These are phyloP conservation scores for Cichlasoma orientale DNA, from an alignment of 2,797 vertebrate species.

Conservation along the genomic window DNA sequence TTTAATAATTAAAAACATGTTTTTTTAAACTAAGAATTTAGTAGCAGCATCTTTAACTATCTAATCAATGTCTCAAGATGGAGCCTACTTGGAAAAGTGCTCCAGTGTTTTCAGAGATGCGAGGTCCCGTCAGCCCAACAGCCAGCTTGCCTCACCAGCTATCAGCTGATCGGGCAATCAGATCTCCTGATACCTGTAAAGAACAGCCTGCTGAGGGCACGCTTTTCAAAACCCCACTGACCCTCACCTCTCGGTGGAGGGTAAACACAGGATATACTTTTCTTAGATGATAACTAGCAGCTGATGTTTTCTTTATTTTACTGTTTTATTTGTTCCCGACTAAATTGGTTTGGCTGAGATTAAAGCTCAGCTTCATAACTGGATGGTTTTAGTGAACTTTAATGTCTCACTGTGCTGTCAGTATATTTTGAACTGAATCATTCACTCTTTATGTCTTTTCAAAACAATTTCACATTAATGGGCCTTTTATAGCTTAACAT, in stretches of 20 bases:
- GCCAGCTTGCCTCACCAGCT: rapidly evolving
- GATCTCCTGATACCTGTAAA: neutral
- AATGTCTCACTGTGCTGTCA: neutral
- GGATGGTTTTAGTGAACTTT: neutral
- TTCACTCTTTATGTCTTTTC: neutral
- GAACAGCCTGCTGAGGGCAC: neutral
- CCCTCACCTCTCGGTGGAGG: neutral
- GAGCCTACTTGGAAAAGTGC: neutral
- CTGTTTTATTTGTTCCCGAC: neutral
- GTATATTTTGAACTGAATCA: neutral
- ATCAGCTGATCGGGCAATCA: neutral
- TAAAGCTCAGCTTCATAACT: neutral
- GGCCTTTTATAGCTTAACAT: no score
- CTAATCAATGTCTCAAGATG: neutral
- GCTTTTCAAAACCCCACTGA: neutral
- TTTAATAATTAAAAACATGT: no score
- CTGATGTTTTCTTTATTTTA: neutral
- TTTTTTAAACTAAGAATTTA: rapidly evolving
- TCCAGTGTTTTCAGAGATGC: neutral
- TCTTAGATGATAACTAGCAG: neutral
- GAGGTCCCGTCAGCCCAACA: neutral
- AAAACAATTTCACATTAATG: no score
- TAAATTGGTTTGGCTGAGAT: neutral
- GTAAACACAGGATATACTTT: neutral
- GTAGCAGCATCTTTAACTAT: neutral